Evolutionary conservation across 2,888 invertebrate species (phyloP), one percentile per base, ranked within the genome.

Genomic region (Subacronicta megacephala): DNA sequence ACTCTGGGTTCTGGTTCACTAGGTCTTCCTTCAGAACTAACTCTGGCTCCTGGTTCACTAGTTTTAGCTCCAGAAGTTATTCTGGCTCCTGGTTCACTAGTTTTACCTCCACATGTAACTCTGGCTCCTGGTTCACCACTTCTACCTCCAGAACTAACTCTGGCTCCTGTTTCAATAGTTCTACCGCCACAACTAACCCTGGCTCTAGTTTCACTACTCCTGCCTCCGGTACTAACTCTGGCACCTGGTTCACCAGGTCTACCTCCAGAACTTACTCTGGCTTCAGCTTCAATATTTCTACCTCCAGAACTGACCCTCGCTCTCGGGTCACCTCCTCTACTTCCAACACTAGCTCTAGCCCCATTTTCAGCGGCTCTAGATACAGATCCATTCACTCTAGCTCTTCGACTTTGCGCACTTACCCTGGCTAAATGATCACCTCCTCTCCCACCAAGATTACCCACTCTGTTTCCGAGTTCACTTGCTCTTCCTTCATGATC

Each of bases 321-420:
- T 10, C 29, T 33, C 3, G 29, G 50, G 12, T 66, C 43, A 20
- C 40, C 36, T 3, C 17, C 16, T 59, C 16, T 58, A 10, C 9
- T 36, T 5, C 33, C 44, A 44, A 10, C 2, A 10, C 26, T 26
- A 10, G n/a, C 12, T 16, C 18, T 9, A 7, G 12, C 31, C 13
- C 31, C 47, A 17, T 7, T 15, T 12, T 45, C 35, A 23, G 3
- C 13, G 3, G 7, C 15, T 35, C 15, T 45, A 12, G 35, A 12
- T 37, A 18, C 18, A 7, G 18, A 9, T 33, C 13, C 18, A 35
- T 13, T 35, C 10, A 10, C 6, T 36, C 20, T 36, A 17, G 20
- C 3, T 10, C 15, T 3, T n/a, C n/a, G n/a, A n/a, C n/a, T n/a
- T n/a, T n/a, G n/a, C n/a, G n/a, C 18, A 35, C n/a, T 35, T 6